Evolutionary conservation across 2,888 invertebrate genomes (phyloP).

Genomic region (Cybosia mesomella): DNA sequence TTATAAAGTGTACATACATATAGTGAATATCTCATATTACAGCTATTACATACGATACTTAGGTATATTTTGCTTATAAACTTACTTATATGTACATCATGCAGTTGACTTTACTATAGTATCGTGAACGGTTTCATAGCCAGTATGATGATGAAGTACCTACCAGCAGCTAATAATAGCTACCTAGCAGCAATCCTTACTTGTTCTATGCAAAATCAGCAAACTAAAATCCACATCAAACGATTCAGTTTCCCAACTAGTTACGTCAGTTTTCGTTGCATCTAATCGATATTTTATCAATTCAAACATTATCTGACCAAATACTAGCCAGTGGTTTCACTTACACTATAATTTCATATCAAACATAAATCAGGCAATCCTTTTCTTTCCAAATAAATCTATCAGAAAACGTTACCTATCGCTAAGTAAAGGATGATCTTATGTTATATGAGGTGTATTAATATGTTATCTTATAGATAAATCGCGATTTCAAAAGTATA

Average conservation of each 20-base stretch:
- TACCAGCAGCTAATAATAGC: no score
- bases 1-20: constrained; percentile 17
- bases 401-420: constrained; percentile 19
- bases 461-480: no score
- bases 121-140: not conserved
- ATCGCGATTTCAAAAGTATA: no score
- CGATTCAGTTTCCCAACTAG: not conserved
- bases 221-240: not conserved
- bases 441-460: not conserved
- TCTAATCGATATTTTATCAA: constrained; percentile 35
- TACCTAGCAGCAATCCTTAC: constrained; percentile 10
- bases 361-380: constrained; percentile 21
- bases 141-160: constrained; percentile 3
- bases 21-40: constrained; percentile 28
- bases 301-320: constrained; percentile 12
- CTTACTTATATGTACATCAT: constrained; percentile 11
- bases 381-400: constrained; percentile 24
- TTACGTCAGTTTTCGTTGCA: constrained; percentile 5
- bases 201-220: not conserved
- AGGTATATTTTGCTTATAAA: constrained; percentile 20
- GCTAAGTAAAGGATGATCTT: not conserved
- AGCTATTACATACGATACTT: constrained; percentile 24
- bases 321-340: constrained; percentile 35
- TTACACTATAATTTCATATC: constrained; percentile 22
- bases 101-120: constrained; percentile 29